Conservation (phyloP, 2,888 invertebrate genomes). For the Rotaria macrura region DNA sequence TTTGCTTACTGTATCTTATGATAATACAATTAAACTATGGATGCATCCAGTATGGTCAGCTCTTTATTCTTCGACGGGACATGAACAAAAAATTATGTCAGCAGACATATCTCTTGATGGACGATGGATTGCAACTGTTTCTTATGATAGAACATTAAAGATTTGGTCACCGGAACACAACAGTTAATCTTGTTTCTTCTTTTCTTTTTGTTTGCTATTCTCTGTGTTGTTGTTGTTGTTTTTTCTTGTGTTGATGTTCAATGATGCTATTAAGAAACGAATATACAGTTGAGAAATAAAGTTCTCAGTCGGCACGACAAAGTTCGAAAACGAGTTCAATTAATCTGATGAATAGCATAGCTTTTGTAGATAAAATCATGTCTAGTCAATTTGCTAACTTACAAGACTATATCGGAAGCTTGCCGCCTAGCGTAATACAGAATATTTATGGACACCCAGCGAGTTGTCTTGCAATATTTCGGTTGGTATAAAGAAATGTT, state of each 20-base stretch:
- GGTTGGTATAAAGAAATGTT: not conserved
- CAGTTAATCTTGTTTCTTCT: not conserved
- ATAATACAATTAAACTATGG: slow-evolving; percentile 83
- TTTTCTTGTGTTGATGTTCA: not conserved
- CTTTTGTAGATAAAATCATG: not conserved
- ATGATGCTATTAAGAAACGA: not conserved
- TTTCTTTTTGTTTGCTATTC: too few relatives aligned
- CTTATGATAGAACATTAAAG: slow-evolving; percentile 33
- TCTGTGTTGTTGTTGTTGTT: not conserved
- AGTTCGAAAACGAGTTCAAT: not conserved
- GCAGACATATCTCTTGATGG: slow-evolving; percentile 28
- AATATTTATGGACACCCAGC: slow-evolving; percentile 31
- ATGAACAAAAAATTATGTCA: slow-evolving; percentile 32
- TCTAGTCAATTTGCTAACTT: not conserved
- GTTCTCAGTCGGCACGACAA: not conserved
- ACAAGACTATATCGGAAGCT: slow-evolving; percentile 24
- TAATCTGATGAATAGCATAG: not conserved
- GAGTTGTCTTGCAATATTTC: slow-evolving; percentile 31
- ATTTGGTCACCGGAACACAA: slow-evolving; percentile 28
- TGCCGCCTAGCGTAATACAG: slow-evolving; percentile 27
- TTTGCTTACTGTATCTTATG: slow-evolving; percentile 81
- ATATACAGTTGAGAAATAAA: not conserved
- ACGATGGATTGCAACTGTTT: slow-evolving; percentile 31
- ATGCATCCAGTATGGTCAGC: slow-evolving; percentile 93
- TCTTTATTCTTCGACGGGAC: slow-evolving; percentile 55